These are phyloP conservation scores for Hycleus cichorii DNA, from an alignment of 1,140 invertebrate genomes.

Conservation along the genomic window DNA sequence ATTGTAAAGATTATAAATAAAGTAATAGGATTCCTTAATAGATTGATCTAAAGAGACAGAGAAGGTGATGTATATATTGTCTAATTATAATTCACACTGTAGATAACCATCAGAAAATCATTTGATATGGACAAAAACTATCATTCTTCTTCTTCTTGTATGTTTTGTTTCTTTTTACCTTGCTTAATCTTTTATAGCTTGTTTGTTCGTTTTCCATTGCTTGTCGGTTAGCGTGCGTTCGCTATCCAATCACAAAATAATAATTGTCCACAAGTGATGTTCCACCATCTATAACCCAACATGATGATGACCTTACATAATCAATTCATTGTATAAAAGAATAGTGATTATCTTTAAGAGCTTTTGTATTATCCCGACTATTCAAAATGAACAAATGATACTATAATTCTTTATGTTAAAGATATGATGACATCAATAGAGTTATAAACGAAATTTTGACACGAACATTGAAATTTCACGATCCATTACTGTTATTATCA, in stretches of 20 bases:
- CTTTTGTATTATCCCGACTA: slow-evolving; percentile 13
- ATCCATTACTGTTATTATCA: no score
- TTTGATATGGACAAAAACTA: slow-evolving; percentile 10
- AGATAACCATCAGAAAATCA: slow-evolving; percentile 7
- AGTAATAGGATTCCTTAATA: no score
- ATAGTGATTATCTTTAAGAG: slow-evolving; percentile 21
- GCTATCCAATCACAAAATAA: no score
- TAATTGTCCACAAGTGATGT: background rate
- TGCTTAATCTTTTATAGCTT: no score
- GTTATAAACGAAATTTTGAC: slow-evolving; percentile 3
- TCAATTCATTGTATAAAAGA: slow-evolving; percentile 27
- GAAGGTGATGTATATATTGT: slow-evolving; percentile 12
- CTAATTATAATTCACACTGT: slow-evolving; percentile 12
- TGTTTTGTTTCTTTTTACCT: no score
- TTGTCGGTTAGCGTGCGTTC: background rate
- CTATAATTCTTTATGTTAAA: slow-evolving; percentile 3
- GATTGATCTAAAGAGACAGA: background rate
- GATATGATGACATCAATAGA: slow-evolving; percentile 7
- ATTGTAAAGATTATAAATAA: no score
- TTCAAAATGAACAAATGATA: slow-evolving; percentile 11
- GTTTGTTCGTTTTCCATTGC: no score
- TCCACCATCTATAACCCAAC: background rate
- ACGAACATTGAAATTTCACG: slow-evolving; percentile 1
- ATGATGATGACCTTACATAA: slow-evolving; percentile 20
- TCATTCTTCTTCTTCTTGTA: no score